phyloP scores from a whole-genome alignment of 2,797 vertebrate species.

The Eurystomus glaucurus region DNA sequence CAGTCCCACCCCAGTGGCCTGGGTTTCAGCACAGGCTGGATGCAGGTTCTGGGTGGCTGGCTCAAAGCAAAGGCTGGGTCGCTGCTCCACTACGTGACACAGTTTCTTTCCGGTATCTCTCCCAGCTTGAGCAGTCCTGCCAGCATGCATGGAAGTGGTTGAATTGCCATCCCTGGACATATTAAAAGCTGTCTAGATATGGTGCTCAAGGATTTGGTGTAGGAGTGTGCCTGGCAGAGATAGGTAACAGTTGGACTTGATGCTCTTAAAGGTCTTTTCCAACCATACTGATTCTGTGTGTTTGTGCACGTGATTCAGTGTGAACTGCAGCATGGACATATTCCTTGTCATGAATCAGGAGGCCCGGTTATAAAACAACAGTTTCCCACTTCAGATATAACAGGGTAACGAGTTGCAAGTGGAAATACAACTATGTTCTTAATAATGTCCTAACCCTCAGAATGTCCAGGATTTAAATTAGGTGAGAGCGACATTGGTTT shows the following conservation, averaged over 20 bases:
- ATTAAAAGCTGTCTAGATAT: too few species aligned
- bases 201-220: too few species aligned
- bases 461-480: background rate
- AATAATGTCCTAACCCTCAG: background rate
- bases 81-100: background rate
- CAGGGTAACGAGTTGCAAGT: background rate
- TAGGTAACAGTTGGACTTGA: too few species aligned
- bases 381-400: background rate
- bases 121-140: background rate
- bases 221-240: too few species aligned
- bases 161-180: too few species aligned
- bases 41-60: background rate
- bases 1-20: rapidly evolving
- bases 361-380: background rate
- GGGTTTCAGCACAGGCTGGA: background rate
- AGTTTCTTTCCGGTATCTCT: background rate
- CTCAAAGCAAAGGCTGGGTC: background rate
- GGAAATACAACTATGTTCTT: background rate
- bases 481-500: rapidly evolving
- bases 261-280: too few species aligned
- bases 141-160: background rate
- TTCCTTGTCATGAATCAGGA: background rate
- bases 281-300: too few species aligned
- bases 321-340: background rate
- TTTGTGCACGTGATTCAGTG: too few species aligned